Base-by-base conservation (phyloP, 1,140 invertebrate species). In the fruit fly (Drosophila melanogaster) region DNA sequence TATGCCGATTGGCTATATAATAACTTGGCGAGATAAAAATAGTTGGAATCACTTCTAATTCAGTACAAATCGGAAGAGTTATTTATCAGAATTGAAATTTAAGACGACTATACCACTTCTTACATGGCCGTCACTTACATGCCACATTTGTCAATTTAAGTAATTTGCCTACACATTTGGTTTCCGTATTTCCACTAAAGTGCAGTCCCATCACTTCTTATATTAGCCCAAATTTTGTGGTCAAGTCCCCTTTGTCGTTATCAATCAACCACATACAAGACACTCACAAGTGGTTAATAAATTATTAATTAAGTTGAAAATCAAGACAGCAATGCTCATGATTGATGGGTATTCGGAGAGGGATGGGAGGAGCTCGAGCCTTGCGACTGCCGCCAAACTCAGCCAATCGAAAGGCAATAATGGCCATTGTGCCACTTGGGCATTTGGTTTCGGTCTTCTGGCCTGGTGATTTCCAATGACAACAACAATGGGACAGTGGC, bases 221-320 rank as follows among this genome's bases (percentile, higher is more conserved):
- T 54, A 15, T 8, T 11, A 5, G 30, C 11, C 38, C 15, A 30
- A 8, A n/a, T 47, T 4, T 69, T 49, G 62, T 49, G 66, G 66
- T 38, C 46, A 58, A 72, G 24, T 46, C 24, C 37, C 22, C 24
- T 74, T n/a, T 22, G 40, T 62, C 47, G 40, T 47, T 62, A 62
- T 73, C 37, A 55, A 74, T 56, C 50, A 73, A 62, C 43, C 49
- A 17, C 49, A 53, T 54, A 62, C 58, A 74, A 50, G 57, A 73
- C 57, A 74, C 50, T 64, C 51, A 74, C 26, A 74, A 74, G 51
- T 74, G 50, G 30, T 35, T 50, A 74, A 74, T 74, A 55, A 74
- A 74, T 74, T 74, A 74, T 74, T 64, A 62, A 74, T 74, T 74
- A 74, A 56, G 51, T 33, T 73, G 37, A 69, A 70, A 70, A 70